Base-by-base conservation (phyloP, 2,113 vertebrate genomes). In the Petaurus breviceps region DNA sequence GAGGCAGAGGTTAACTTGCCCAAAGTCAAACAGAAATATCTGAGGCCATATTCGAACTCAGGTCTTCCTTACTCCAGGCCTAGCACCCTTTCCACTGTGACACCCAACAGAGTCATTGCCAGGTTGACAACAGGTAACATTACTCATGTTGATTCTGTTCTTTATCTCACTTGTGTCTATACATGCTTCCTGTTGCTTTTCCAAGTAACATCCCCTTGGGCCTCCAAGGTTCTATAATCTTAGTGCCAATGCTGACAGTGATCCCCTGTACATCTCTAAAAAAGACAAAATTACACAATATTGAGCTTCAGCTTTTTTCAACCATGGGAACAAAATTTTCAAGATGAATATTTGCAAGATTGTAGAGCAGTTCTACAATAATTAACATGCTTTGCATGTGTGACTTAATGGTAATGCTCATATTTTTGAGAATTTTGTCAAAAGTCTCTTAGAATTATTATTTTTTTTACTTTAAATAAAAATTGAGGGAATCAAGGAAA, bases 381-480 rank as follows among this genome's bases (percentile, higher is more conserved):
- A 99, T 98, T 98, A 98, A 95, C 98, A 98, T 99, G 98, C 99
- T 99, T 99, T 99, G 98, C 98, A 99, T 99, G 98, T 99, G 98
- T 97, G 98, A 99, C 97, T 99, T 99, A 99, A 99, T 96, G 94
- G 92, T 50, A 1, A 51, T 0, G 97, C 94, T 97, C 96, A 96
- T 92, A 54, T 98, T 98, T 98, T 97, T 98, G 61, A 96, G 23
- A 31, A 61, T 4, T 8, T 31, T 90, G 43, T 47, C n/a, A 95
- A 50, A 54, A 43, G 0, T 91, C 14, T 93, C 37, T 24, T 51
- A 68, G 28, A 68, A 49, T n/a, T n/a, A 47, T 25, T 47, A 89
- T 2, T 90, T 52, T 22, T 47, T 46, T 16, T 11, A 0, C 89
- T 54, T 91, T 28, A 8, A 9, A 8, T 2, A 28, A 28, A 28